Percentiles rank a stretch among this genome's conserved stretches.
Conservation (phyloP, 2,797 vertebrate genomes). For the Morelia viridis region DNA sequence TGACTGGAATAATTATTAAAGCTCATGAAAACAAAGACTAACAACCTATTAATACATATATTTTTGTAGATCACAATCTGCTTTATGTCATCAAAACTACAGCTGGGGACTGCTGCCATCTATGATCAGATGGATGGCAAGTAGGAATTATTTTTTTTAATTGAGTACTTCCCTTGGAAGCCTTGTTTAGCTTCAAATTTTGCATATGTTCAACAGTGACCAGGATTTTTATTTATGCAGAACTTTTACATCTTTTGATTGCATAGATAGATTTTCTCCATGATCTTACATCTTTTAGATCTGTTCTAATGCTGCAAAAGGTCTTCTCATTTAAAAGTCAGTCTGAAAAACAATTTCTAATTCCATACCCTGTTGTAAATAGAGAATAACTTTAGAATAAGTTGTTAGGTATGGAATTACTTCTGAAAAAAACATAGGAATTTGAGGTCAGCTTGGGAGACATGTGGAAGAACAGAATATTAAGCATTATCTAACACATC, state of each 20-base stretch:
- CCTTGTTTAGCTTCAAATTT: no score
- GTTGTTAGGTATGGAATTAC: background rate
- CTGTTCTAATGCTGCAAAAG: background rate
- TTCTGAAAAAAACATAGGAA: background rate
- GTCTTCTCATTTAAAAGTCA: background rate
- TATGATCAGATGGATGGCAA: no score
- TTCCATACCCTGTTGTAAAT: no score
- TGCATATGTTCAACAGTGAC: background rate
- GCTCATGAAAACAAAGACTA: no score
- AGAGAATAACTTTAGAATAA: no score
- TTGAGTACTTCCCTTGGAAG: background rate
- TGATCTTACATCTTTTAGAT: background rate
- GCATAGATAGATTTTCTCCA: no score
- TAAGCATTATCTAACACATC: background rate
- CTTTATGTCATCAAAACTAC: no score
- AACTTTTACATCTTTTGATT: background rate
- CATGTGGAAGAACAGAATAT: background rate
- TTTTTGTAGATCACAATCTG: no score
- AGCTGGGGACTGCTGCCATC: no score
- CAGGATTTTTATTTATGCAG: background rate
- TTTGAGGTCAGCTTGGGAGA: background rate
- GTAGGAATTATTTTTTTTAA: no score
- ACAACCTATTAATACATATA: no score
- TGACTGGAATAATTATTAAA: background rate
- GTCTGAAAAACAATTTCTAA: no score